Percentiles rank a stretch among this genome's conserved stretches.
These are phyloP conservation scores for Patella depressa DNA, from an alignment of 2,888 invertebrate genomes.

Conservation along the genomic window DNA sequence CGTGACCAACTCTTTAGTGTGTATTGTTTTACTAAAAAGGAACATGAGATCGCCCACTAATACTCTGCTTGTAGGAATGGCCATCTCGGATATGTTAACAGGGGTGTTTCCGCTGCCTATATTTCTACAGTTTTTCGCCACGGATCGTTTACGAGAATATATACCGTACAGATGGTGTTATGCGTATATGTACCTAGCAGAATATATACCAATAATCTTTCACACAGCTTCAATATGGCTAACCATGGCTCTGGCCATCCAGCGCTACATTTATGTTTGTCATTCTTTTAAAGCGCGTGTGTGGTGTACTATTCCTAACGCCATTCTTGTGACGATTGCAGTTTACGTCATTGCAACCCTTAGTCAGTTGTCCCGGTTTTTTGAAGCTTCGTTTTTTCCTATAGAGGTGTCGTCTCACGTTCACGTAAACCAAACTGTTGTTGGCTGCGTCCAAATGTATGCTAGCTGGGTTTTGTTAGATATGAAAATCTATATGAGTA, in stretches of 20 bases:
- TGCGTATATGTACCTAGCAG: conserved; percentile 75
- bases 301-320: conserved; percentile 77
- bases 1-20: conserved; percentile 91
- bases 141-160: conserved; percentile 88
- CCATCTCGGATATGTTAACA: conserved; percentile 93
- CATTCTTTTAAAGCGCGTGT: conserved; percentile 90
- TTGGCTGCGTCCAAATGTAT: conserved; percentile 45
- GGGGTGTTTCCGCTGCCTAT: conserved; percentile 74
- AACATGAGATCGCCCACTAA: conserved; percentile 95
- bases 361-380: conserved; percentile 82
- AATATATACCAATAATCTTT: conserved; percentile 75
- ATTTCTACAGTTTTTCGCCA: conserved; percentile 91
- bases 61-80: conserved; percentile 95
- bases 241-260: conserved; percentile 89
- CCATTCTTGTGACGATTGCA: conserved; percentile 83
- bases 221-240: conserved; percentile 96
- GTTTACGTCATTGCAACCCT: conserved; percentile 85
- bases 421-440: conserved; percentile 46
- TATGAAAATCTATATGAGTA: conserved; percentile 83
- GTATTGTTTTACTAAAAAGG: conserved; percentile 87
- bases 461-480: conserved; percentile 48
- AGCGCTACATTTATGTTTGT: conserved; percentile 95
- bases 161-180: conserved; percentile 83
- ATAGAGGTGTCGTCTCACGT: conserved; percentile 76
- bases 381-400: conserved; percentile 80